Evolutionary conservation across 2,888 invertebrate genomes (phyloP), one percentile per base, ranked within the genome.

Genomic region (Thumatha senex): DNA sequence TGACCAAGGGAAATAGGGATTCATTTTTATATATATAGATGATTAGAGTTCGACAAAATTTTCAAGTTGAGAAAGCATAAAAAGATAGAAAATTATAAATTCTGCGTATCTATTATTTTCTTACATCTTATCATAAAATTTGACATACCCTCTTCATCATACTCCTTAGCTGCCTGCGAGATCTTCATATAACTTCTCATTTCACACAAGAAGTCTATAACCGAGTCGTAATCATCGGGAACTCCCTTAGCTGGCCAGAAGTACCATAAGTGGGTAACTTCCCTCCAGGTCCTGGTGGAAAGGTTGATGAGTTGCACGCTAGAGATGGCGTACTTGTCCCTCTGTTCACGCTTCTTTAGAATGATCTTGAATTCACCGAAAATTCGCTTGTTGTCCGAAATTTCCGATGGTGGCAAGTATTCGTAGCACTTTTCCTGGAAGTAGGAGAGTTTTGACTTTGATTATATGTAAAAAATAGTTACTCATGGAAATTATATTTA

Each of bases 191-290:
- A 90, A 46, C 83, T 89, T 75, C 98, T 93, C 57, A 97, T 96
- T 84, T 98, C 98, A 13, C 96, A 93, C 38, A 98, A 92, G 87
- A 98, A 97, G 46, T 97, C 96, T 42, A 98, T 96, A 41, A 98
- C 92, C 0, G 96, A 96, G 46, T 96, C 95, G 46, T 95, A 95
- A 72, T 98, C 97, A 7, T 93, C 93, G 1, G 98, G 98, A 0
- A 96, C 95, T 0, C 97, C 97, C 58, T 95, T 94, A n/a, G 94
- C 93, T 0, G 98, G 98, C 98, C 98, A 98, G 74, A 97, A 94
- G 89, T 97, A 98, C 98, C 98, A 98, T 73, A 98, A 94, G 76
- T 98, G 98, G 0, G 95, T 96, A 48, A 98, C 93, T 81, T 98
- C 98, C 39, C 98, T 89, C 93, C 96, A 96, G 56, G 96, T 95